These are phyloP conservation scores for Craterocephalus amniculus DNA, from an alignment of 2,797 vertebrate genomes.

Conservation along the genomic window DNA sequence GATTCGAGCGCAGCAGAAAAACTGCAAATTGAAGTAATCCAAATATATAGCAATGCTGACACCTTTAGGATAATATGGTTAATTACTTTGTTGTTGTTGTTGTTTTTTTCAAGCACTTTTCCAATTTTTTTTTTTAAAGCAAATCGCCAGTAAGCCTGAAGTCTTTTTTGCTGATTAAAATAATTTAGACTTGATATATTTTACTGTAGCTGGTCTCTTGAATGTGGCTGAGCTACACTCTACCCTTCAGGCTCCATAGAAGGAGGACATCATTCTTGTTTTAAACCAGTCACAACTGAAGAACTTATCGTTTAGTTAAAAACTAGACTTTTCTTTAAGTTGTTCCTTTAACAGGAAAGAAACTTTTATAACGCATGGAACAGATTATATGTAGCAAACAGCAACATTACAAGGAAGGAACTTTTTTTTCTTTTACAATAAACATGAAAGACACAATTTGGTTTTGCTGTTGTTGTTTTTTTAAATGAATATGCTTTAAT, in stretches of 20 bases:
- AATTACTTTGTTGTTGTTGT: not conserved
- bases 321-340: no score
- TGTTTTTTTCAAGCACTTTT: not conserved
- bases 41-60: slow-evolving; percentile 39
- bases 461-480: not conserved
- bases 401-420: slow-evolving; percentile 1
- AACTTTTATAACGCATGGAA: not conserved
- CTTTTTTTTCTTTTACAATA: not conserved
- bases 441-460: not conserved
- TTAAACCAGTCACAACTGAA: no score
- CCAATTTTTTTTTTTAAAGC: no score
- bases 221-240: no score
- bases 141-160: not conserved
- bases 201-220: no score
- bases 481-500: slow-evolving; percentile 51
- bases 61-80: slow-evolving; percentile 47
- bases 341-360: no score
- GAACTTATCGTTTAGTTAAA: no score
- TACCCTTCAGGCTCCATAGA: no score
- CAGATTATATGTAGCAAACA: not conserved
- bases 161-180: no score
- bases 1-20: not conserved
- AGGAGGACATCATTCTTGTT: no score
- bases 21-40: not conserved
- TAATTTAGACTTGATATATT: no score